phyloP scores from a whole-genome alignment of 2,113 vertebrate genomes.

The Marmota flaviventris region DNA sequence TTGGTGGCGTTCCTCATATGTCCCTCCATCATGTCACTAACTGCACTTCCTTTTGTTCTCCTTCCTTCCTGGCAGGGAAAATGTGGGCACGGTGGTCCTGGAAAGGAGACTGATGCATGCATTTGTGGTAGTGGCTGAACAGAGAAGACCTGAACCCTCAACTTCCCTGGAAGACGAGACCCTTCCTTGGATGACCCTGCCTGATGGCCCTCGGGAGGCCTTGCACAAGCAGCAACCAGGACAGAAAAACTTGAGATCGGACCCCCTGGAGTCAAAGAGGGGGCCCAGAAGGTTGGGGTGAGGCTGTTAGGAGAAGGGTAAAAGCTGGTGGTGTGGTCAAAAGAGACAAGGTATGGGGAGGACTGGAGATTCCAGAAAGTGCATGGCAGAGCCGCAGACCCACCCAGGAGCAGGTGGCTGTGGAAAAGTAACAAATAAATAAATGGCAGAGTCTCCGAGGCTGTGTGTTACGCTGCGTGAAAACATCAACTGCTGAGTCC shows the following conservation, averaged over 20 bases:
- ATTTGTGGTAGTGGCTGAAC: background rate
- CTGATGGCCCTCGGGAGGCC: background rate
- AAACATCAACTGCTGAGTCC: background rate
- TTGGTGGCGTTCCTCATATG: accelerated
- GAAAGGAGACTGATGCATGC: background rate
- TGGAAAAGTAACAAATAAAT: conserved; percentile 59
- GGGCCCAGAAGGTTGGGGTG: background rate
- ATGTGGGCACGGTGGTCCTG: background rate
- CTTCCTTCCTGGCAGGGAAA: conserved; percentile 50
- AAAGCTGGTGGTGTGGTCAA: background rate
- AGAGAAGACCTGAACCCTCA: background rate
- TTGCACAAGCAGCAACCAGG: background rate
- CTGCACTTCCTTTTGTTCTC: conserved; percentile 11
- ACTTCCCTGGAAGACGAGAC: background rate
- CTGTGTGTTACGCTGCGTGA: background rate
- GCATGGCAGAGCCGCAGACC: background rate
- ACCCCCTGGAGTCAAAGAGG: background rate
- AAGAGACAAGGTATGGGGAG: background rate
- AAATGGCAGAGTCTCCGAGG: conserved; percentile 45
- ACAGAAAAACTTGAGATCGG: background rate
- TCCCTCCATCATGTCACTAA: background rate
- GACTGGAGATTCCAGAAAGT: background rate
- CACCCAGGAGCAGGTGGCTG: background rate
- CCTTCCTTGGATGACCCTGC: background rate
- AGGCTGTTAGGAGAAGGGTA: background rate